Evolutionary conservation across 2,888 invertebrate species (phyloP).

Genomic region (Hipparchia semele): DNA sequence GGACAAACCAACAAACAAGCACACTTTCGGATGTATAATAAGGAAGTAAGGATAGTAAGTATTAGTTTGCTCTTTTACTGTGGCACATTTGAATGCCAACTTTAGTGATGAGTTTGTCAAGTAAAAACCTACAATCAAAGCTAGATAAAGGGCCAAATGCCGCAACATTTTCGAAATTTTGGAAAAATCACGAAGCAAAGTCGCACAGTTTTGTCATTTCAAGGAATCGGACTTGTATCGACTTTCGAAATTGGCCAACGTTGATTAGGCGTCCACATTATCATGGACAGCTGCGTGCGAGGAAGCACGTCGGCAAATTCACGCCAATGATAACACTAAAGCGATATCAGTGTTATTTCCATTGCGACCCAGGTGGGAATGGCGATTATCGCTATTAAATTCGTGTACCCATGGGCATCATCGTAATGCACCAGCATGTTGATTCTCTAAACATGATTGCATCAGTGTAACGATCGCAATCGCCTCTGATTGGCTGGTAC

Average conservation of each 20-base stretch:
- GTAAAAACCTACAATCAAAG: too few relatives aligned
- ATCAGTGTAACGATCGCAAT: too few relatives aligned
- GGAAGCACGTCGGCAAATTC: conserved; percentile 50
- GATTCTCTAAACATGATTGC: too few relatives aligned
- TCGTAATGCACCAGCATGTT: too few relatives aligned
- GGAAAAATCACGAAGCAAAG: background rate
- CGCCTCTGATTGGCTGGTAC: too few relatives aligned
- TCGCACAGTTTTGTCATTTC: conserved; percentile 1
- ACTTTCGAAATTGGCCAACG: conserved; percentile 14
- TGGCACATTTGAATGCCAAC: too few relatives aligned
- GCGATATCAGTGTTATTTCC: conserved; percentile 16
- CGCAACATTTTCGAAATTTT: background rate
- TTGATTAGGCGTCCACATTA: conserved; percentile 26
- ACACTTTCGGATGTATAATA: too few relatives aligned
- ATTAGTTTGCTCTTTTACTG: too few relatives aligned
- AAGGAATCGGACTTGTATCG: background rate
- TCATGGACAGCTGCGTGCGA: conserved; percentile 45
- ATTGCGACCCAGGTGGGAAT: conserved; percentile 21
- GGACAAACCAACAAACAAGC: too few relatives aligned
- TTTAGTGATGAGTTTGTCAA: too few relatives aligned
- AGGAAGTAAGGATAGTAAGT: too few relatives aligned
- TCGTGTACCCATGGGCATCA: too few relatives aligned
- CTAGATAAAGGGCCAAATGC: background rate
- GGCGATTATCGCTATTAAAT: background rate
- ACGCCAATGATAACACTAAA: conserved; percentile 24